A percentile compares a stretch with the other conserved stretches of the same genome.
Conservation (phyloP, 2,888 invertebrate species). For the Tenthredo distinguenda region DNA sequence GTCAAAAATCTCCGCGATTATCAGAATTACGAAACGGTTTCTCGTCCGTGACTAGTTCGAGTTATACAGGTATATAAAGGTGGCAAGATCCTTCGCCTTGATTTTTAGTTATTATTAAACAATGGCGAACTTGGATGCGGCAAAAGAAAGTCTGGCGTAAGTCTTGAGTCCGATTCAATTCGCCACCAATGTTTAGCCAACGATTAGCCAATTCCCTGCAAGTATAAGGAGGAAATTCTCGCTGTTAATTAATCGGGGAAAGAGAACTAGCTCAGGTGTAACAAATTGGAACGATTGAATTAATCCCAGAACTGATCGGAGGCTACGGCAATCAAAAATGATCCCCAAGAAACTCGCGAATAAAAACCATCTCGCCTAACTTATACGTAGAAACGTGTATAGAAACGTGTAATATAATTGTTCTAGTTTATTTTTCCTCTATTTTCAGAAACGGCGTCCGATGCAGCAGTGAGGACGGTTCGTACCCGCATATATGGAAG, state of each 20-base stretch:
- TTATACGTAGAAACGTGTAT: background rate
- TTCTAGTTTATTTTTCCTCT: background rate
- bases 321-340: background rate
- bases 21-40: background rate
- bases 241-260: background rate
- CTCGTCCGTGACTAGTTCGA: background rate
- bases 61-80: background rate
- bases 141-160: constrained; percentile 28
- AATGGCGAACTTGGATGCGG: constrained; percentile 41
- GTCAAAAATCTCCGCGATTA: background rate
- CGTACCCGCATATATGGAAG: constrained; percentile 66
- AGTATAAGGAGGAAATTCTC: background rate
- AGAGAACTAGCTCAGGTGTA: background rate
- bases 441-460: constrained; percentile 50
- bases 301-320: background rate
- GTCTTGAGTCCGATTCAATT: constrained; percentile 32
- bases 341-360: background rate
- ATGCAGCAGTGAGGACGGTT: constrained; percentile 49
- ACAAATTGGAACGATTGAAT: background rate
- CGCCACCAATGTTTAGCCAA: constrained; percentile 18
- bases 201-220: background rate
- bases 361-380: background rate
- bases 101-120: background rate
- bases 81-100: constrained; percentile 16
- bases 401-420: too few species aligned